phyloP scores from a whole-genome alignment of 2,888 invertebrate species.

The Steinernema hermaphroditum region DNA sequence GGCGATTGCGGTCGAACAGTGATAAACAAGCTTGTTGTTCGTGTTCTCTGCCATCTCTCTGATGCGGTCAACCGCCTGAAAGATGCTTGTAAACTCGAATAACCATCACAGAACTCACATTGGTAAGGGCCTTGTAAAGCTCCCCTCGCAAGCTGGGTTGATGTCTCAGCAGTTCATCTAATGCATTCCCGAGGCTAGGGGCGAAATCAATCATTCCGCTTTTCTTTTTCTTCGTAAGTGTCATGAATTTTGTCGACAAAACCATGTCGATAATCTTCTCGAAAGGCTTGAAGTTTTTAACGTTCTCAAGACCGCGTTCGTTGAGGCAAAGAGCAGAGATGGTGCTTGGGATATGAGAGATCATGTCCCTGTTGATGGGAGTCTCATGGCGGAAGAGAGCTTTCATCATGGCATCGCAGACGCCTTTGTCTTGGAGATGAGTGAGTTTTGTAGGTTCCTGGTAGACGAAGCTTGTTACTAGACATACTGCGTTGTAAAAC shows the following conservation, averaged over 20 bases:
- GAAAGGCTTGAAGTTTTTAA: constrained; percentile 79
- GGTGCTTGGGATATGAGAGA: constrained; percentile 84
- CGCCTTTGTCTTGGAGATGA: constrained; percentile 79
- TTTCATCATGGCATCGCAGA: constrained; percentile 40
- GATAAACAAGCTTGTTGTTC: constrained; percentile 7
- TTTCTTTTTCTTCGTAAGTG: constrained; percentile 81
- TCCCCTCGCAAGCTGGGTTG: constrained; percentile 80
- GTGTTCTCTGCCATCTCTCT: not conserved
- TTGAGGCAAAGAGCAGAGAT: constrained; percentile 85
- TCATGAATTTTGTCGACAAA: constrained; percentile 80
- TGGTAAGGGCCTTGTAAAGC: constrained; percentile 80
- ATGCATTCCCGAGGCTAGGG: constrained; percentile 81
- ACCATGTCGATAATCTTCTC: constrained; percentile 80
- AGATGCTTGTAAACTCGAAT: not conserved
- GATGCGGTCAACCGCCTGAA: constrained; percentile 17
- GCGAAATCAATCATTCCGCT: constrained; percentile 80
- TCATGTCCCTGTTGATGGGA: constrained; percentile 71
- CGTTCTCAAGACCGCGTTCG: constrained; percentile 78
- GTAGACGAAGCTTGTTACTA: constrained; percentile 74
- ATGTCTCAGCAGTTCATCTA: constrained; percentile 87
- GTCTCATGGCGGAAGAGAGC: constrained; percentile 64
- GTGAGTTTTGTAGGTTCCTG: constrained; percentile 81
- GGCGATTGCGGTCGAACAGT: not conserved
- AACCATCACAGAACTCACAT: constrained; percentile 69
- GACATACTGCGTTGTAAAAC: constrained; percentile 70